Base-by-base conservation (phyloP, 2,113 vertebrate genomes). In the Solea solea region DNA sequence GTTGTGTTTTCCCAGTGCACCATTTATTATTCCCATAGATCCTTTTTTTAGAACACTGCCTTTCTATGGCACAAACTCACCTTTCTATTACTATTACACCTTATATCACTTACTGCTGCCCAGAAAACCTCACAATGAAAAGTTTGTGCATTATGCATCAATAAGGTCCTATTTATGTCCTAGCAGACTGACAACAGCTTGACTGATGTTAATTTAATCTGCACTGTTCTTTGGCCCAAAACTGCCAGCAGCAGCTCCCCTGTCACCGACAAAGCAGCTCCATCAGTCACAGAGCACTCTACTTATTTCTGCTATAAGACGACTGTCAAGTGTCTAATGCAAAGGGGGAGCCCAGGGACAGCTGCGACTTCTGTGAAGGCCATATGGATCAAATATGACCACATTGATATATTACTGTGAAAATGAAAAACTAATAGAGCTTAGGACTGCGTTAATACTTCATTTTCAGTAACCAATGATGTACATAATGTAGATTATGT, bases 141-240 rank as follows among this genome's bases (percentile, higher is more conserved):
- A 87, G 86, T 88, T 86, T 83, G 78, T 88, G 85, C 90, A 89
- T 88, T 87, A 87, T 89, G 88, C 89, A 89, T 89, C 86, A 87
- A 88, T 91, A 89, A 90, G 85, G 84, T 89, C 82, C 89, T 89
- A 89, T 88, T 90, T 89, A 86, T 86, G 86, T 88, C 89, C 87
- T 80, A 78, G 46, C 79, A 80, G 83, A 65, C 82, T 89, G 89
- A 87, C 85, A 90, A 90, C 86, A 90, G 86, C 83, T 85, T 89
- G 89, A 90, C 88, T 90, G 90, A 90, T 91, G 90, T 89, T 89
- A 89, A 90, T 90, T 85, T 90, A 86, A 91, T 90, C 88, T 84
- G 90, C 69, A 88, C 89, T 88, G 86, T 91, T 89, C 86, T 89
- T 86, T 81, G 89, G 89, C 89, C 86, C 80, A 74, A 88, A 89